A percentile compares a stretch with the other conserved stretches of the same genome.
Conservation (phyloP, 2,797 vertebrate species). For the Enteromius anoplus region DNA sequence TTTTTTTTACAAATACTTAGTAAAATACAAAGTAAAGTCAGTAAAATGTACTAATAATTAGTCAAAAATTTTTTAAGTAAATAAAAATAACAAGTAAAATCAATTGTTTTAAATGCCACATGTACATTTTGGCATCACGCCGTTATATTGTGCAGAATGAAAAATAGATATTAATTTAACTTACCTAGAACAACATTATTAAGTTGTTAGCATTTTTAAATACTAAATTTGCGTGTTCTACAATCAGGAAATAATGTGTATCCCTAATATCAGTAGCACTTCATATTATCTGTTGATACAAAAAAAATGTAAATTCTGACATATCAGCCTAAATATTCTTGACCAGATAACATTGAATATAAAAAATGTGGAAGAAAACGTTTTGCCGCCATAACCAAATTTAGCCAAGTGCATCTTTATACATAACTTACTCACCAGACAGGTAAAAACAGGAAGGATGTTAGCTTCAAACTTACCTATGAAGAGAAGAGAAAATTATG, state of each 20-base stretch:
- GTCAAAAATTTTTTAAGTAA: too few relatives aligned
- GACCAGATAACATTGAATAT: neutral
- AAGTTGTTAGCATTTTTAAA: neutral
- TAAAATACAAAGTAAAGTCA: too few relatives aligned
- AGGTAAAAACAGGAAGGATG: neutral
- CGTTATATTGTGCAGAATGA: neutral
- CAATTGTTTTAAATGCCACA: neutral
- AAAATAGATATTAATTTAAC: neutral
- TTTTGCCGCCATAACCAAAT: neutral
- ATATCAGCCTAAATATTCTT: slow-evolving; percentile 20
- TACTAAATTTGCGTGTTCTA: neutral
- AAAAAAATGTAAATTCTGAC: slow-evolving; percentile 3
- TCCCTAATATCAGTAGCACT: neutral
- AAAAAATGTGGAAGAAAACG: neutral
- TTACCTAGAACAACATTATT: neutral
- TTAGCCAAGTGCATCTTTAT: neutral
- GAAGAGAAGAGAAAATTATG: neutral
- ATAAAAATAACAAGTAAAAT: neutral
- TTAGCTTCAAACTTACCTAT: slow-evolving; percentile 29
- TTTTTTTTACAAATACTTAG: too few relatives aligned
- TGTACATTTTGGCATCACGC: neutral
- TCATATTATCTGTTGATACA: neutral
- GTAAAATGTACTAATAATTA: too few relatives aligned
- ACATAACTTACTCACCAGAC: slow-evolving; percentile 18
- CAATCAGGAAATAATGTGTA: neutral